Evolutionary conservation across 2,888 invertebrate species (phyloP).

Genomic region (Creontiades dilutus): DNA sequence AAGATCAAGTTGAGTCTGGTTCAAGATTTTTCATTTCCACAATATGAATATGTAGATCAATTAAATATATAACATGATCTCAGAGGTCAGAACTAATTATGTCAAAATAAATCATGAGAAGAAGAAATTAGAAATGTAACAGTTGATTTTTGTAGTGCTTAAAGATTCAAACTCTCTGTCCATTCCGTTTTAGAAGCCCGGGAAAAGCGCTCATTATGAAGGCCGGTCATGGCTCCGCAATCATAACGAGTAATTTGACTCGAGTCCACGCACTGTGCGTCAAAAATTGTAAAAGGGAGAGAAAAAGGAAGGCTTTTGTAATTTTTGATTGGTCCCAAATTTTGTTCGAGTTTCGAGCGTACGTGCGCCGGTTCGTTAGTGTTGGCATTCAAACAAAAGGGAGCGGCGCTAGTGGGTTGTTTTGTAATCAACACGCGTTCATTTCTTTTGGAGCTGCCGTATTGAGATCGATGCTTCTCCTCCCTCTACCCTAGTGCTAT

Average conservation of each 20-base stretch:
- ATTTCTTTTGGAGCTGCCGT: conserved; percentile 5
- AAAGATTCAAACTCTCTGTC: too few relatives aligned
- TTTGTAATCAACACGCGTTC: conserved; percentile 35
- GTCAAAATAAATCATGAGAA: too few relatives aligned
- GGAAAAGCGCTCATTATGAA: background rate
- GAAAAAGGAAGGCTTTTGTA: background rate
- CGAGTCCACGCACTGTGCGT: conserved; percentile 13
- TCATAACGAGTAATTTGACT: conserved; percentile 6
- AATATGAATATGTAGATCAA: too few relatives aligned
- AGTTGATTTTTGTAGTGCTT: too few relatives aligned
- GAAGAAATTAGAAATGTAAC: too few relatives aligned
- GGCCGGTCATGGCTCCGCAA: background rate
- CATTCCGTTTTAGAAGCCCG: too few relatives aligned
- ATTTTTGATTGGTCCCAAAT: background rate
- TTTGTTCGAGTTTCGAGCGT: background rate
- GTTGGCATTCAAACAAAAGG: conserved; percentile 23
- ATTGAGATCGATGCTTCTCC: background rate
- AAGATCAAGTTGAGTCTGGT: too few relatives aligned
- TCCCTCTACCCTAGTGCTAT: too few relatives aligned
- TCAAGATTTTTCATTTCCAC: too few relatives aligned
- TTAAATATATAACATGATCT: too few relatives aligned
- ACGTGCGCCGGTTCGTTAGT: conserved; percentile 12
- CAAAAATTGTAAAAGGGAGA: background rate
- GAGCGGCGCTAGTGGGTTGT: background rate
- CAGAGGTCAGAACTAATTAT: too few relatives aligned